Conservation (phyloP, 1,140 invertebrate species). For the Melanaphis sacchari region DNA sequence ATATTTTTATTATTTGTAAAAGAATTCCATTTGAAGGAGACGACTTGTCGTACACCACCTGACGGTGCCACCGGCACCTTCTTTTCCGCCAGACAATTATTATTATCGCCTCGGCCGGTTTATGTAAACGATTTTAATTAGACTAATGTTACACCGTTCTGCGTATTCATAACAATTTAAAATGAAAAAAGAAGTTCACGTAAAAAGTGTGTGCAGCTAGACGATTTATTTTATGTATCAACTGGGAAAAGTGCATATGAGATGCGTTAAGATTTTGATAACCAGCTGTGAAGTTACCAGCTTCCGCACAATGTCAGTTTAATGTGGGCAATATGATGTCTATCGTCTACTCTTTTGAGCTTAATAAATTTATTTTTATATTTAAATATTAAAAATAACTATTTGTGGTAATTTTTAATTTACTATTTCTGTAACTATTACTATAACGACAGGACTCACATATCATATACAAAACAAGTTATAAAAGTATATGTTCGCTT, state of each 20-base stretch:
- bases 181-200: background rate
- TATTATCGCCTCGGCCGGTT: background rate
- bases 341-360: accelerated
- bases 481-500: no score
- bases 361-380: background rate
- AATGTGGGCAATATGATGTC: background rate
- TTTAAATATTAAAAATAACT: background rate
- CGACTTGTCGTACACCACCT: background rate
- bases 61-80: background rate
- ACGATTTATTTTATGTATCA: background rate
- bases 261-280: background rate
- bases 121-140: constrained; percentile 2
- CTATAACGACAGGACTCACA: accelerated
- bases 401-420: no score
- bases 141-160: background rate
- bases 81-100: background rate
- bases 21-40: background rate
- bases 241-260: background rate
- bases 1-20: background rate
- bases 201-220: background rate
- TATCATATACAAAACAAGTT: no score
- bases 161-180: background rate
- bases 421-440: no score
- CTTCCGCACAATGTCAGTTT: background rate
- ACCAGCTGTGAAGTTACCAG: background rate